These are phyloP conservation scores for Mimas tiliae DNA, from an alignment of 2,888 invertebrate species.

Conservation along the genomic window DNA sequence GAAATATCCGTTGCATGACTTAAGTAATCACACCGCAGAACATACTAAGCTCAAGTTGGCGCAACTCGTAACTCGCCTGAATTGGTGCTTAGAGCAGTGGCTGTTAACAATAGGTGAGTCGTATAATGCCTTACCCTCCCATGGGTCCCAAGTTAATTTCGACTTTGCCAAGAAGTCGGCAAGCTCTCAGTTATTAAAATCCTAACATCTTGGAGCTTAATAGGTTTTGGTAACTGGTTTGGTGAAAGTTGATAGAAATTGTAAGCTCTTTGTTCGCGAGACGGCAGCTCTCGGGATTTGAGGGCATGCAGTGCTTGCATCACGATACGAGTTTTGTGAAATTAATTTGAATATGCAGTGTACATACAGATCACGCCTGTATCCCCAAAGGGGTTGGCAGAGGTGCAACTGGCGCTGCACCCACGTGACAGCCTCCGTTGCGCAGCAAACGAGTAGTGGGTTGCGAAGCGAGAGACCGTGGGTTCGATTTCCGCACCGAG, in stretches of 20 bases:
- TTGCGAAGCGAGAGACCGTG: too few species aligned
- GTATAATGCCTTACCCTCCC: conserved; percentile 49
- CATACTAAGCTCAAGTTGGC: conserved; percentile 21
- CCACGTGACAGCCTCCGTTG: too few species aligned
- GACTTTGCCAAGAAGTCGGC: conserved; percentile 70
- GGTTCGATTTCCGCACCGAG: too few species aligned
- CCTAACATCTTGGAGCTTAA: conserved; percentile 71
- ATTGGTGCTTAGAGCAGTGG: conserved; percentile 41
- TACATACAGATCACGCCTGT: too few species aligned
- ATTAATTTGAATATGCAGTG: background rate
- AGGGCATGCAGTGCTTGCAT: background rate
- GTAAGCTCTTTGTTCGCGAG: conserved; percentile 36
- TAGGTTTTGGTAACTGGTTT: conserved; percentile 69
- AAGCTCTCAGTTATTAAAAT: conserved; percentile 75
- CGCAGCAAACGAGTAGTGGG: too few species aligned
- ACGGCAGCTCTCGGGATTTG: conserved; percentile 2
- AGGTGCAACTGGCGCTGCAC: too few species aligned
- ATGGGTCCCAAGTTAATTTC: conserved; percentile 77
- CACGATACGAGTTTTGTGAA: background rate
- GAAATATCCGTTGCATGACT: background rate
- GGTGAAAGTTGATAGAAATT: conserved; percentile 53
- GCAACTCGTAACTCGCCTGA: conserved; percentile 36
- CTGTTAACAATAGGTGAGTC: conserved; percentile 46
- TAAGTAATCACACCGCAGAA: conserved; percentile 19
- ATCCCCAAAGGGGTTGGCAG: too few species aligned